A percentile compares a stretch with the other conserved stretches of the same genome.
Evolutionary conservation across 2,888 invertebrate genomes (phyloP).

Genomic region (Eristalis intricaria): DNA sequence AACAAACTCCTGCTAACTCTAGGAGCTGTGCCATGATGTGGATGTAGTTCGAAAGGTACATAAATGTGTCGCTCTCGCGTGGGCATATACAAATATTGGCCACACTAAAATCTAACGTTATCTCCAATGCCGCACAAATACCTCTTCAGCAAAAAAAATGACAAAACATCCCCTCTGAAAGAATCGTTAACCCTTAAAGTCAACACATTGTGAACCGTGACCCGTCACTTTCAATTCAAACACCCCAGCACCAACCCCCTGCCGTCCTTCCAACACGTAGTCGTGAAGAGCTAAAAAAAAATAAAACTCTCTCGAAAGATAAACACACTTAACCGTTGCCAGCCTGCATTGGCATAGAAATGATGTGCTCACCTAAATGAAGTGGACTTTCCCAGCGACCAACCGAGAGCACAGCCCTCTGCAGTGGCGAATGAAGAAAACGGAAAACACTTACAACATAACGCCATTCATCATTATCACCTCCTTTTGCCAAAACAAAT

Average conservation of each 20-base stretch:
- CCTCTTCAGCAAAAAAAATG: neutral
- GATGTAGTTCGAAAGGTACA: no score
- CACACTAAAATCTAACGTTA: no score
- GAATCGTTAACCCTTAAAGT: neutral
- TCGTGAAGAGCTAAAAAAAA: no score
- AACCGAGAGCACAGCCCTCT: neutral
- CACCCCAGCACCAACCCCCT: neutral
- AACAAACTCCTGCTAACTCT: no score
- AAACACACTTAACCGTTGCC: neutral
- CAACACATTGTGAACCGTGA: neutral
- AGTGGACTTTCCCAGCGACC: neutral
- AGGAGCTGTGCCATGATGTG: no score
- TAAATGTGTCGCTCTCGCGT: no score
- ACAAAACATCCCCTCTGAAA: neutral
- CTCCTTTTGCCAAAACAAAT: constrained; percentile 54
- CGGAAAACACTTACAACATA: constrained; percentile 38
- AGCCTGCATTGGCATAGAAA: neutral
- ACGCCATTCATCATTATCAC: constrained; percentile 52
- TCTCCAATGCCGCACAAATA: no score
- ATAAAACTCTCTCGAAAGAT: neutral
- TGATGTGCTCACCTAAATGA: neutral
- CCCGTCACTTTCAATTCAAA: neutral
- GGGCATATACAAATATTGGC: no score
- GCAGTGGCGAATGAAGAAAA: constrained; percentile 1
- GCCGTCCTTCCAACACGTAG: neutral